Percentiles rank a stretch among this genome's conserved stretches.
Conservation (phyloP, 2,113 vertebrate genomes). For the Myrmecobius fasciatus region DNA sequence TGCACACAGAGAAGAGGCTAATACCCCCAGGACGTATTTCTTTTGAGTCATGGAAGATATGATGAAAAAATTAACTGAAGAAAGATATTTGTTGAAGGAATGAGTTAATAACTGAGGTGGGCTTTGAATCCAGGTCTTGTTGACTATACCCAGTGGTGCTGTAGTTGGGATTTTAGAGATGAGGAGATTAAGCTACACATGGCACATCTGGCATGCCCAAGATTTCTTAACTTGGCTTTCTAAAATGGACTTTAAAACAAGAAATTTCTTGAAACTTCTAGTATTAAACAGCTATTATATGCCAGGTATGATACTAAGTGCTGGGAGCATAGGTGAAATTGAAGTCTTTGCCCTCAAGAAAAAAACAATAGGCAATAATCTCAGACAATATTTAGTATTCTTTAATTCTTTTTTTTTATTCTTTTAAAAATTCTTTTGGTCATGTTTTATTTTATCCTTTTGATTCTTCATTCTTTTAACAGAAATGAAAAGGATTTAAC, state of each 20-base stretch:
- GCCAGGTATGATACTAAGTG: not conserved
- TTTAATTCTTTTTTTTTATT: no score
- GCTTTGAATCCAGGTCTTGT: not conserved
- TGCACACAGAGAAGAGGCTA: not conserved
- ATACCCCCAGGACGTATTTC: not conserved
- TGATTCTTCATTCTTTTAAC: no score
- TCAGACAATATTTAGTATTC: not conserved
- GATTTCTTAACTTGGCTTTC: not conserved
- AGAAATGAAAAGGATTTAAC: no score
- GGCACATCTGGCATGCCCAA: not conserved
- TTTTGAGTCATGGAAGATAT: not conserved
- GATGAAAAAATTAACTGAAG: not conserved
- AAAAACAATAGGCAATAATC: not conserved
- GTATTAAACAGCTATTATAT: no score
- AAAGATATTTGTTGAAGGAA: not conserved
- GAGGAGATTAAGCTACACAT: not conserved
- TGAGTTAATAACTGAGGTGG: not conserved
- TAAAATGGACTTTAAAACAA: not conserved
- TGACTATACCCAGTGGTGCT: not conserved
- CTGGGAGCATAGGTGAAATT: not conserved
- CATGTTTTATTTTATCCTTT: no score
- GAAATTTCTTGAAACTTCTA: not conserved
- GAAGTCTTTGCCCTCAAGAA: not conserved
- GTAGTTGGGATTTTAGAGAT: not conserved
- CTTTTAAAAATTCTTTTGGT: no score